Percentiles rank a stretch among this genome's conserved stretches.
Conservation (phyloP, 2,888 invertebrate species). For the Lordiphosa fenestrarum region DNA sequence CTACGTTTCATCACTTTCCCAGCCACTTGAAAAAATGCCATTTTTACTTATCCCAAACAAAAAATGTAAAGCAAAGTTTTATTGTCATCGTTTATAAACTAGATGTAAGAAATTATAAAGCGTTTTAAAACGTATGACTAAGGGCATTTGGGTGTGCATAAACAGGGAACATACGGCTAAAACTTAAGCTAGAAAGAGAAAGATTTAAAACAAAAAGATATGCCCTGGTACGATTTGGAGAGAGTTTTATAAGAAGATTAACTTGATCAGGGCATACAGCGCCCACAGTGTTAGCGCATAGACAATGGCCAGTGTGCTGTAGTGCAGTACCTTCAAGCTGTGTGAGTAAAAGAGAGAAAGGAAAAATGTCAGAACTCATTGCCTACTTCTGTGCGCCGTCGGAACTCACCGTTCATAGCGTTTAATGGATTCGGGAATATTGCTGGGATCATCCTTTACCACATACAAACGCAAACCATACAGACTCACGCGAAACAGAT, state of each 20-base stretch:
- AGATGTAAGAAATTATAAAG: constrained; percentile 46
- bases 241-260: constrained; percentile 52
- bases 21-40: background rate
- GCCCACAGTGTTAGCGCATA: constrained; percentile 64
- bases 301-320: constrained; percentile 61
- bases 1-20: too few species aligned
- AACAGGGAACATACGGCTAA: constrained; percentile 41
- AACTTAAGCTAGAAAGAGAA: constrained; percentile 3
- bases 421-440: constrained; percentile 84
- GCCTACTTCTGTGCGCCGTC: background rate
- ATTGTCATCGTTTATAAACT: constrained; percentile 49
- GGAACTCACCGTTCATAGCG: constrained; percentile 83
- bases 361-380: background rate
- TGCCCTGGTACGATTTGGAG: constrained; percentile 24
- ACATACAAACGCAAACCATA: constrained; percentile 88
- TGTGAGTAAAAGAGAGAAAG: constrained; percentile 8
- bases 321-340: constrained; percentile 74
- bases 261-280: constrained; percentile 64
- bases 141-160: constrained; percentile 36
- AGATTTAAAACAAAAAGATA: constrained; percentile 12
- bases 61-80: constrained; percentile 57
- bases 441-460: constrained; percentile 89
- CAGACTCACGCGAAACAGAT: constrained; percentile 82
- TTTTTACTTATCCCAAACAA: constrained; percentile 51
- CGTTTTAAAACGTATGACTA: constrained; percentile 59